Base-by-base conservation (phyloP, 2,797 vertebrate species). In the Chiloscyllium punctatum region DNA sequence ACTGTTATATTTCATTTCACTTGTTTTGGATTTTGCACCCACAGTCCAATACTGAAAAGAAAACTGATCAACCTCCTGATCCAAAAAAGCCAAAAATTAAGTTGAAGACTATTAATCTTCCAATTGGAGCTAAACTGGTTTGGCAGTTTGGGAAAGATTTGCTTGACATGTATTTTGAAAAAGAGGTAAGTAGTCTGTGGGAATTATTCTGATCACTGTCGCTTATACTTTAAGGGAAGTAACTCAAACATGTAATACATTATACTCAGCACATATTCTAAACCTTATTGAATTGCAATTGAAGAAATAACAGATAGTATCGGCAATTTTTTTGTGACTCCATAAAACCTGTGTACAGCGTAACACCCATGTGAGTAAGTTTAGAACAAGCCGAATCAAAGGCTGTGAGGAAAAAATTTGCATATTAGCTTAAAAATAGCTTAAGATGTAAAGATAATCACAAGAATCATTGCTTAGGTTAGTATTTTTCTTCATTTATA, bases 51-150 rank as follows among this genome's bases (percentile, higher is more conserved):
- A 97, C 97, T 96, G 98, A 98, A 96, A 98, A 97, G 96, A 98
- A 97, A 97, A 96, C 96, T 95, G 98, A 98, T 96, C 98, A 98
- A 95, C 98, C 98, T 95, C 97, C 98, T 95, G 97, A 98, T 97
- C 97, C 98, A 95, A 98, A 98, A 97, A 98, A 98, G 96, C 97
- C 97, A 95, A 98, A 98, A 97, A 98, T 98, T 96, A 98, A 98
- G 96, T 97, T 98, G 96, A 98, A 98, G 96, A 98, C 98, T 94
- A 97, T 98, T 95, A 97, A 98, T 71, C 96, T 98, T n/a, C 98
- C 98, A 57, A 96, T 98, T 95, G 98, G 98, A 97, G 97, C 97
- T 96, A 98, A 97, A 95, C 97, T 98, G 96, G 97, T 98, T 86
- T 98, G 98, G 97, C 98, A 98, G 95, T 96, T 98, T 96, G 97